Percentiles rank a stretch among this genome's conserved stretches.
Conservation (phyloP, 2,797 vertebrate species). For the Melanotaenia maccullochi region DNA sequence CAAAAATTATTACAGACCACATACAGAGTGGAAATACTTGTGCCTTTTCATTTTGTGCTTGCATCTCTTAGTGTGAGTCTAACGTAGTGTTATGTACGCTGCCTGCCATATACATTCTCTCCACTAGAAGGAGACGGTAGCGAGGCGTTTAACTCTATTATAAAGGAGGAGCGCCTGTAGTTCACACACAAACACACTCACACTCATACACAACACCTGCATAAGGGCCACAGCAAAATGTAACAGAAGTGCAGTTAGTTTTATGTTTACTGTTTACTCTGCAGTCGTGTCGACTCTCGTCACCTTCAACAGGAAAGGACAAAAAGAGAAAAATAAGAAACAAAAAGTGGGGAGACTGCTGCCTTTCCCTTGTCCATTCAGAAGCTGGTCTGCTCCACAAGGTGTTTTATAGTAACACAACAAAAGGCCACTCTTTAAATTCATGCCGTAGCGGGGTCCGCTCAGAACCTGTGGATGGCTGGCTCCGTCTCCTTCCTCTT, state of each 20-base stretch:
- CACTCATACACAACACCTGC: conserved; percentile 62
- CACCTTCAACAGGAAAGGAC: conserved; percentile 55
- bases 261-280: conserved; percentile 36
- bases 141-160: conserved; percentile 47
- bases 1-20: conserved; percentile 36
- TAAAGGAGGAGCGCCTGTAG: conserved; percentile 59
- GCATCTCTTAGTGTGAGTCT: conserved; percentile 44
- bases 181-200: conserved; percentile 19
- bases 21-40: conserved; percentile 43
- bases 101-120: conserved; percentile 76
- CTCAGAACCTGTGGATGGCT: conserved; percentile 90
- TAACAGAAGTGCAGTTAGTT: conserved; percentile 76
- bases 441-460: conserved; percentile 3
- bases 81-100: conserved; percentile 23
- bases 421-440: conserved; percentile 69
- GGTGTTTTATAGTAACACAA: conserved; percentile 14
- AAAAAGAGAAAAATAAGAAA: conserved; percentile 7
- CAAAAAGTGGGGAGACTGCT: conserved; percentile 6
- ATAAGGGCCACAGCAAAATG: conserved; percentile 79
- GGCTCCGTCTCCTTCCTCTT: conserved; percentile 87
- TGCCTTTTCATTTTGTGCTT: conserved; percentile 73
- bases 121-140: conserved; percentile 75
- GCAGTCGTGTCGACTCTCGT: conserved; percentile 16
- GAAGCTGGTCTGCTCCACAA: conserved; percentile 28
- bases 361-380: conserved; percentile 35